Conservation (phyloP, 2,113 vertebrate species). For the Peromyscus maniculatus region DNA sequence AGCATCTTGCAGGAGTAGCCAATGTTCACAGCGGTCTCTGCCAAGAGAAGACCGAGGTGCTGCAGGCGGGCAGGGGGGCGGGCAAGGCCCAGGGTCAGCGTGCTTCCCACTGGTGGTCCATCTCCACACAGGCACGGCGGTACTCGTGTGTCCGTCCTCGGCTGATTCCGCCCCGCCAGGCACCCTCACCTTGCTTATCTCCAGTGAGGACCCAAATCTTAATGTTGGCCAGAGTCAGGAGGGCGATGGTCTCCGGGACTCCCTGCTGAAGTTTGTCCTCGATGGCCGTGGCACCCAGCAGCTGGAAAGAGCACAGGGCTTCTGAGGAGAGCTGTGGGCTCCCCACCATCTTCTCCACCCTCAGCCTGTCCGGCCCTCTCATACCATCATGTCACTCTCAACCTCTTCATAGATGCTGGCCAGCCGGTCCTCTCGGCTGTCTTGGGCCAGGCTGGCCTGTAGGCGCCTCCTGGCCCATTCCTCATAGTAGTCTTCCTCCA, state of each 20-base stretch:
- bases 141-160: background rate
- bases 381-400: constrained; percentile 95
- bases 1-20: constrained; percentile 99
- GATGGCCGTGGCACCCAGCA: constrained; percentile 96
- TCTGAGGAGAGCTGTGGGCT: background rate
- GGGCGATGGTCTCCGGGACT: constrained; percentile 95
- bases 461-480: constrained; percentile 90
- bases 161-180: background rate
- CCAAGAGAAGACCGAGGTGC: background rate
- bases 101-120: fast-evolving
- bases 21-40: constrained; percentile 97
- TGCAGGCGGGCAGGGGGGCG: background rate
- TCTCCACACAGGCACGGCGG: background rate
- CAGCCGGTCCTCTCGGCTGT: constrained; percentile 92
- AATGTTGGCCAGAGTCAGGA: constrained; percentile 95
- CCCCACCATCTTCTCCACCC: background rate
- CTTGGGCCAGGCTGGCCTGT: constrained; percentile 87
- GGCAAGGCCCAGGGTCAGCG: background rate
- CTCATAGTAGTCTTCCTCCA: constrained; percentile 93
- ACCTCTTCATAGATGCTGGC: constrained; percentile 94
- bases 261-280: constrained; percentile 98
- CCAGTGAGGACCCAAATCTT: constrained; percentile 98
- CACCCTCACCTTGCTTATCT: constrained; percentile 95
- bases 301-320: constrained; percentile 76
- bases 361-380: constrained; percentile 51